Base-by-base conservation (phyloP, 1,140 invertebrate species). In the Drosophila erecta region DNA sequence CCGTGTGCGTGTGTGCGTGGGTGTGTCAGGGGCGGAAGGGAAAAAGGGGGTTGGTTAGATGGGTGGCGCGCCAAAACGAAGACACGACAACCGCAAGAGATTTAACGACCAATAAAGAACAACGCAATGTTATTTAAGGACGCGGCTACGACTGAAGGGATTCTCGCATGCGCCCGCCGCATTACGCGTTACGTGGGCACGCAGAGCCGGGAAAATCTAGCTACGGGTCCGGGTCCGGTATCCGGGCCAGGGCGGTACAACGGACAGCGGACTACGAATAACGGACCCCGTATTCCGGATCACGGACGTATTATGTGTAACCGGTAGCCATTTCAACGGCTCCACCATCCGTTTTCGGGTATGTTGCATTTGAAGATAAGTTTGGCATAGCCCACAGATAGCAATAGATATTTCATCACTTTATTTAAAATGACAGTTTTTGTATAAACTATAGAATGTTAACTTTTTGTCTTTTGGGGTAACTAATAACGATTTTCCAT, bases 101-200 rank as follows among this genome's bases (percentile, higher is more conserved):
- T 89, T 89, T 89, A 89, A 89, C 84, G 84, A 89, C 71, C 84
- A 89, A 89, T 89, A 89, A 89, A 89, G 83, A 86, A 86, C 79
- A 86, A 76, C 79, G 83, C 83, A 87, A 79, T 87, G 83, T 87
- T 87, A 79, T 87, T 87, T 87, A 87, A 87, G 83, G 76, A 89
- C 79, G 71, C 64, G 46, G 65, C 67, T 66, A 66, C 44, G 60
- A 66, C 43, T 50, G 60, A 87, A 87, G 83, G 83, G 83, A 86
- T 70, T 76, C 64, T 78, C 62, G 77, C 65, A 76, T 76, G 66
- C 58, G 73, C 60, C 35, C 60, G 54, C 51, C 62, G 44, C 59
- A 79, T 77, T 51, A 51, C 49, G 49, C 49, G 17, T 51, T 59
- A 76, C 58, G 47, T 56, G 67, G 67, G 41, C 76, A 75, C 75